Evolutionary conservation across 1,140 invertebrate genomes (phyloP).

Genomic region (Zaprionus inermis): DNA sequence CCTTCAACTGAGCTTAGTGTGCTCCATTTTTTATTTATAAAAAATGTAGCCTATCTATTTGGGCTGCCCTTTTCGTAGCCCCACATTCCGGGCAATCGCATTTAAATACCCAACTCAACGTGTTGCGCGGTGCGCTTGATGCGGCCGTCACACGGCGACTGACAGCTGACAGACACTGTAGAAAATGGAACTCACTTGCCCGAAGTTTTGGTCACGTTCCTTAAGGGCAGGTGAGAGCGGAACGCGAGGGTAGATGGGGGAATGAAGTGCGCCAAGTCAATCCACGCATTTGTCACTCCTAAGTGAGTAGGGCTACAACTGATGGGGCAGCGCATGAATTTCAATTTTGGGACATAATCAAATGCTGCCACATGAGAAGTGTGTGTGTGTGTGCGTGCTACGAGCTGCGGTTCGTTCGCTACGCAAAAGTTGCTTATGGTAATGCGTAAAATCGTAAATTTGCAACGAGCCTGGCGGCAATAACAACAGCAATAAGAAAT

Average conservation of each 20-base stretch:
- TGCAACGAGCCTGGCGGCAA: slow-evolving; percentile 59
- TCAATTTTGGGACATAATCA: slow-evolving; percentile 57
- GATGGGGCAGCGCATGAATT: slow-evolving; percentile 58
- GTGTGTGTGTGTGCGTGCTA: slow-evolving; percentile 18
- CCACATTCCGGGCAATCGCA: neutral
- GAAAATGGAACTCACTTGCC: slow-evolving; percentile 40
- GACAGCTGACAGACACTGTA: slow-evolving; percentile 40
- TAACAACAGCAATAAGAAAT: slow-evolving; percentile 67
- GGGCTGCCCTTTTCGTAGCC: neutral
- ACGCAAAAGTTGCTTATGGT: slow-evolving; percentile 69
- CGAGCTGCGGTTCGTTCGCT: slow-evolving; percentile 18
- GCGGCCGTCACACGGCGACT: slow-evolving; percentile 43
- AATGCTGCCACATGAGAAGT: slow-evolving; percentile 65
- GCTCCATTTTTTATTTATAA: neutral
- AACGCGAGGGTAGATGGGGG: neutral
- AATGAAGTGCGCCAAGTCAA: slow-evolving; percentile 30
- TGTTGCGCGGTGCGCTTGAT: slow-evolving; percentile 22
- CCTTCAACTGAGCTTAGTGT: neutral
- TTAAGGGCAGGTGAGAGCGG: neutral
- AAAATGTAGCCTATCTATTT: neutral
- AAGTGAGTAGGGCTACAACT: slow-evolving; percentile 49
- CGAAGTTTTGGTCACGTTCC: slow-evolving; percentile 44
- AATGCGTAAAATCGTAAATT: slow-evolving; percentile 72
- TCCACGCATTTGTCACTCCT: slow-evolving; percentile 48
- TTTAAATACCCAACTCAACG: slow-evolving; percentile 4